Base-by-base conservation (phyloP, 1,140 invertebrate species). In the Chironomus striatipennis region DNA sequence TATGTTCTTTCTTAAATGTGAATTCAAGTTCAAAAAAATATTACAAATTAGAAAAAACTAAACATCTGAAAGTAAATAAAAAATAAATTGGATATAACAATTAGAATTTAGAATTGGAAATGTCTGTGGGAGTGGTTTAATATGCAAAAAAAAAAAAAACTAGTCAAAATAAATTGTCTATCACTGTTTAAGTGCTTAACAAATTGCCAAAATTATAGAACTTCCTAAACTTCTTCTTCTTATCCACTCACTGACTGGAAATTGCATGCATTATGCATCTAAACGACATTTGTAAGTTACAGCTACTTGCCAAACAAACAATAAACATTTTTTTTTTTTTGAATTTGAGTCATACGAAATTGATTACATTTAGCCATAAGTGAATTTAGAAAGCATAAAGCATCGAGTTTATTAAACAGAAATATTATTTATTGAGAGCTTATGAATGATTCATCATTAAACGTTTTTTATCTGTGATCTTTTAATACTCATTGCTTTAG, bases 341-440 rank as follows among this genome's bases (percentile, higher is more conserved):
- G n/a, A n/a, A n/a, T 47, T 57, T n/a, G n/a, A 57, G 47, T 57
- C 47, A 57, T 57, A 57, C 12, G 12, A 57, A n/a, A 57, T 57
- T 57, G 47, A 57, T 57, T 57, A 57, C 12, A 57, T 57, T 57
- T 15, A 15, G 12, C 47, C n/a, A 57, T 57, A 57, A 57, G 47
- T 57, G 47, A 57, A 57, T 57, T 57, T 57, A 57, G 47, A 57
- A 57, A 57, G 47, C 47, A 57, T 57, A 57, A 57, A 57, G n/a
- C 47, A 57, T 34, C 24, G 47, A 57, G 47, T 57, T 57, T 57
- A 57, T 57, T 57, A 57, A 34, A 57, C 47, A 57, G 10, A 57
- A 57, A n/a, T 12, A 15, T 12, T n/a, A 57, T 57, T 57, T 57
- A 57, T 57, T 57, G 47, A 57, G 47, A 57, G 47, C 47, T 57